These are phyloP conservation scores for Cynocephalus volans DNA, from an alignment of 2,113 vertebrate species.

Conservation along the genomic window DNA sequence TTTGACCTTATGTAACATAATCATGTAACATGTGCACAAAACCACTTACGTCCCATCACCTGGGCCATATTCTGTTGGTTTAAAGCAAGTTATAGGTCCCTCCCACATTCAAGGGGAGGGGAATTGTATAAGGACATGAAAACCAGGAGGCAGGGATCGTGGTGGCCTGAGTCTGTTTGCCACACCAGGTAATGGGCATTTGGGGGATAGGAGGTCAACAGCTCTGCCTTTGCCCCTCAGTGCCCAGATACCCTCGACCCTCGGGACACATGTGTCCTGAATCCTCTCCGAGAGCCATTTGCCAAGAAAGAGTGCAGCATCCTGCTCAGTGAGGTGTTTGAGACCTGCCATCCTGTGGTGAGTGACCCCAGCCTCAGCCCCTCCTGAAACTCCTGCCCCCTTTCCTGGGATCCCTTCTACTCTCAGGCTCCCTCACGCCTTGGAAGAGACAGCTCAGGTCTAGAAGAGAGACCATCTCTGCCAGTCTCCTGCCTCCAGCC, in stretches of 20 bases:
- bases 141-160: not conserved
- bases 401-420: not conserved
- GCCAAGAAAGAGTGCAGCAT: constrained; percentile 96
- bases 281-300: constrained; percentile 95
- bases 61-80: not conserved
- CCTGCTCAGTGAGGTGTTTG: constrained; percentile 95
- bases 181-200: not conserved
- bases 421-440: not conserved
- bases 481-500: not conserved
- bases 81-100: not conserved
- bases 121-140: not conserved
- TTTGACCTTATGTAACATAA: not conserved
- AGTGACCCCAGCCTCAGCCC: constrained; percentile 82
- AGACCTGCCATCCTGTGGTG: constrained; percentile 97
- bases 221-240: constrained; percentile 86
- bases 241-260: constrained; percentile 96
- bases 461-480: not conserved
- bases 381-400: not conserved
- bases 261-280: constrained; percentile 95
- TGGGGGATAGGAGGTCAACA: not conserved
- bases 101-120: not conserved
- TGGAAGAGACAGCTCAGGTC: not conserved
- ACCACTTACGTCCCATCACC: rapidly evolving
- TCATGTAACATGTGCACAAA: not conserved
- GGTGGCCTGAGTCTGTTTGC: not conserved